phyloP scores from a whole-genome alignment of 1,140 invertebrate species.

The Harpegnathos saltator region DNA sequence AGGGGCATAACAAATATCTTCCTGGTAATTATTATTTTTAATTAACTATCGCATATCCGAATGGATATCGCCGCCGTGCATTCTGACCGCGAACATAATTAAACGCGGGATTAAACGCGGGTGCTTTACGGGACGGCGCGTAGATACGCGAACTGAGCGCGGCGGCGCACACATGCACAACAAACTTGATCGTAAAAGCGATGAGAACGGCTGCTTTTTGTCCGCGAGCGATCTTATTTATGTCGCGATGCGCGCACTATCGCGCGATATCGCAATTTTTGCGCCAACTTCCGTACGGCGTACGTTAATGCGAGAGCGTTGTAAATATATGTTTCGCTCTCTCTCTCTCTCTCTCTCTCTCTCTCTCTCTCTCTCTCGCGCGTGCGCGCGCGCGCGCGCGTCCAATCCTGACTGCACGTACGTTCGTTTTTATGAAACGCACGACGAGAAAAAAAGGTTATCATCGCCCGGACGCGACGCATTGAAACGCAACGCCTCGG shows the following conservation, averaged over 20 bases:
- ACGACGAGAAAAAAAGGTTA: neutral
- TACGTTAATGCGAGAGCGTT: conserved; percentile 1
- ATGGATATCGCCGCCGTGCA: neutral
- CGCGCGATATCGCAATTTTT: conserved; percentile 15
- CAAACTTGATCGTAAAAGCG: conserved; percentile 14
- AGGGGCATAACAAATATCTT: conserved; percentile 63
- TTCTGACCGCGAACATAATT: conserved; percentile 39
- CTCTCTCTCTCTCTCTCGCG: too few species aligned
- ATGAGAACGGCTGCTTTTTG: conserved; percentile 10
- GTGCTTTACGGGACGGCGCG: conserved; percentile 13
- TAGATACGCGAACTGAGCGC: conserved; percentile 26
- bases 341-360: too few species aligned
- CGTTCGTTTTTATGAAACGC: neutral
- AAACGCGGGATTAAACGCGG: conserved; percentile 41
- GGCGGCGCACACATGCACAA: neutral
- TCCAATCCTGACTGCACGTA: neutral
- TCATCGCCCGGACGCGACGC: neutral
- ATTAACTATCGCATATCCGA: conserved; percentile 51
- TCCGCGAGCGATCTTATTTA: conserved; percentile 20
- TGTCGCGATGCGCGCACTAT: neutral
- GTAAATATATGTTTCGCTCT: conserved; percentile 41
- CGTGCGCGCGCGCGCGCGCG: too few species aligned
- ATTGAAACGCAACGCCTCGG: conserved; percentile 25
- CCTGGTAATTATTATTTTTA: conserved; percentile 70
- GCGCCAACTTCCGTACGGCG: neutral